Percentiles rank a stretch among this genome's conserved stretches.
Conservation (phyloP, 1,140 invertebrate genomes). For the Micrasema minimum region DNA sequence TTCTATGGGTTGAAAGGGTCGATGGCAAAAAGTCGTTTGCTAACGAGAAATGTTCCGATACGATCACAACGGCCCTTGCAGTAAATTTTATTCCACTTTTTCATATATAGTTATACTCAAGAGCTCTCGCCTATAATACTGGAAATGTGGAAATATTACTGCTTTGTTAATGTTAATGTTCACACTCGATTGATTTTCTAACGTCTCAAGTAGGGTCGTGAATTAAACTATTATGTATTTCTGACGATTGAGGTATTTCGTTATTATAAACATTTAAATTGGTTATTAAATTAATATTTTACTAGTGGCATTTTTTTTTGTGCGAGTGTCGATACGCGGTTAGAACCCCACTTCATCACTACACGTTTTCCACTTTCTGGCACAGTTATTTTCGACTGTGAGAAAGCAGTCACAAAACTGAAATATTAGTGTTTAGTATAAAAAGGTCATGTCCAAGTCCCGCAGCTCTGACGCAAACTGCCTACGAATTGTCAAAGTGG, state of each 20-base stretch:
- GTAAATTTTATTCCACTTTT: conserved; percentile 2
- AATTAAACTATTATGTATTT: too few relatives aligned
- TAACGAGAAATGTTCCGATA: conserved; percentile 8
- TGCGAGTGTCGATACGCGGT: too few relatives aligned
- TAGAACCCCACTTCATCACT: background rate
- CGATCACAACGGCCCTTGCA: background rate
- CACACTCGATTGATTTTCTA: background rate
- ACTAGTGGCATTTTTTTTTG: too few relatives aligned
- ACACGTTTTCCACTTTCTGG: too few relatives aligned
- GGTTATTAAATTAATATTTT: too few relatives aligned
- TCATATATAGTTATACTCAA: background rate
- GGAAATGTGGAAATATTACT: background rate
- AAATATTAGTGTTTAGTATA: background rate
- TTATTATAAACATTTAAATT: too few relatives aligned
- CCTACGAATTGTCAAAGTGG: too few relatives aligned
- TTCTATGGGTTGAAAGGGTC: background rate
- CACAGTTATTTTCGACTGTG: too few relatives aligned
- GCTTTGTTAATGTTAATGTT: background rate
- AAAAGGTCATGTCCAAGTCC: too few relatives aligned
- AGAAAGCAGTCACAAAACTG: background rate
- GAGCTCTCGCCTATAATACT: background rate
- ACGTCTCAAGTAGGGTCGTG: too few relatives aligned
- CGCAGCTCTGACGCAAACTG: too few relatives aligned
- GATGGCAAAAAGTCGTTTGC: background rate
- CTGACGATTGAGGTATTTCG: too few relatives aligned